Evolutionary conservation across 2,797 vertebrate species (phyloP).

Genomic region (Danio albolineatus): DNA sequence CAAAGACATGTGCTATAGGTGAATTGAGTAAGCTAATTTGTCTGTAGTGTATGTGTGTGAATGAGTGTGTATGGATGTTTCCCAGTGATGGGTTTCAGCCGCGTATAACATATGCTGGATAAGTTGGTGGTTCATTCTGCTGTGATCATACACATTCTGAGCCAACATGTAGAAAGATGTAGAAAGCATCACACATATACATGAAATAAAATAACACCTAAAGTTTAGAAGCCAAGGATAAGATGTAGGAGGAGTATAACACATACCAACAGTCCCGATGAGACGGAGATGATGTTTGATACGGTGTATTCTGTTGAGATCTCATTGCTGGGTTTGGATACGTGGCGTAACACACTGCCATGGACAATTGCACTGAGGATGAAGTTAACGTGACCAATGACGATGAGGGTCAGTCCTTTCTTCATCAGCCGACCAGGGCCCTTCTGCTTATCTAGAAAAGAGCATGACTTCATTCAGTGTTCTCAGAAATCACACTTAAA

Average conservation of each 20-base stretch:
- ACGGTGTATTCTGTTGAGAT: conserved; percentile 84
- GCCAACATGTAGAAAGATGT: background rate
- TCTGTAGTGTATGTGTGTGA: no score
- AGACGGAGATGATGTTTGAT: conserved; percentile 89
- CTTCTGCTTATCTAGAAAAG: conserved; percentile 77
- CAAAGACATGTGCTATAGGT: no score
- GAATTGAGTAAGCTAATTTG: no score
- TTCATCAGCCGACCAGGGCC: conserved; percentile 86
- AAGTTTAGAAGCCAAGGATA: background rate
- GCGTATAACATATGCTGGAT: no score
- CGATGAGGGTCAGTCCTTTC: conserved; percentile 85
- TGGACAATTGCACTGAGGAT: conserved; percentile 92
- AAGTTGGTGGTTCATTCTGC: no score
- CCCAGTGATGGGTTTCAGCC: no score
- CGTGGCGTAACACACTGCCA: conserved; percentile 89
- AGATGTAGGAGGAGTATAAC: background rate
- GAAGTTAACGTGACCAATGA: conserved; percentile 90
- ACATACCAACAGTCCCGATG: conserved; percentile 90
- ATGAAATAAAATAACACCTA: background rate
- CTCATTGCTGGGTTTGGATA: conserved; percentile 82
- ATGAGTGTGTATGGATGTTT: no score
- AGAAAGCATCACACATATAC: background rate
- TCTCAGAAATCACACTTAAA: background rate
- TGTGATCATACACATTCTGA: background rate
- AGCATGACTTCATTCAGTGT: background rate